These are phyloP conservation scores for Motacilla tschutschensis DNA, from an alignment of 2,113 vertebrate species.

Conservation along the genomic window DNA sequence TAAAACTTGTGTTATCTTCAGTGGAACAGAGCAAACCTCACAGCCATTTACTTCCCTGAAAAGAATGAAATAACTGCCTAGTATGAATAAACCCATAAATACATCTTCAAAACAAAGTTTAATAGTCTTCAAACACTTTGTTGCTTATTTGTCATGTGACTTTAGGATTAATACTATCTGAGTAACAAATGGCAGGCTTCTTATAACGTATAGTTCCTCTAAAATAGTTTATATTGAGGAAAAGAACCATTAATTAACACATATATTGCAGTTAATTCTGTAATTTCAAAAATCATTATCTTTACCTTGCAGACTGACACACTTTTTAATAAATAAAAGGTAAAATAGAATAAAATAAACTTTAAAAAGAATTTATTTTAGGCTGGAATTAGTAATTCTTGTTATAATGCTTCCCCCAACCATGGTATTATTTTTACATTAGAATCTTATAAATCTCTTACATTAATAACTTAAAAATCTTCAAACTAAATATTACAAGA, in stretches of 20 bases:
- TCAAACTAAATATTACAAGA: background rate
- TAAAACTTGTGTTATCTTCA: background rate
- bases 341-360: background rate
- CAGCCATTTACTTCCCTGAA: background rate
- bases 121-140: background rate
- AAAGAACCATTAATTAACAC: background rate
- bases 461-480: background rate
- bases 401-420: rapidly evolving
- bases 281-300: background rate
- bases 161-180: background rate
- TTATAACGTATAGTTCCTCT: background rate
- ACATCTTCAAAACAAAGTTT: background rate
- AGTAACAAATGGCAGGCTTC: background rate
- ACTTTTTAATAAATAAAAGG: background rate
- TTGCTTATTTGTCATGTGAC: background rate
- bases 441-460: background rate
- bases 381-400: background rate
- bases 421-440: background rate
- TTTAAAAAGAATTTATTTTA: background rate
- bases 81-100: background rate
- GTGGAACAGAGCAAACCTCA: background rate
- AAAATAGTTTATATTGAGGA: background rate
- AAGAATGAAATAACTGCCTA: background rate
- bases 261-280: background rate
- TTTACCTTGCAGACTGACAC: background rate